These are phyloP conservation scores for Ambastaia sidthimunki DNA, from an alignment of 2,797 vertebrate species.

Conservation along the genomic window DNA sequence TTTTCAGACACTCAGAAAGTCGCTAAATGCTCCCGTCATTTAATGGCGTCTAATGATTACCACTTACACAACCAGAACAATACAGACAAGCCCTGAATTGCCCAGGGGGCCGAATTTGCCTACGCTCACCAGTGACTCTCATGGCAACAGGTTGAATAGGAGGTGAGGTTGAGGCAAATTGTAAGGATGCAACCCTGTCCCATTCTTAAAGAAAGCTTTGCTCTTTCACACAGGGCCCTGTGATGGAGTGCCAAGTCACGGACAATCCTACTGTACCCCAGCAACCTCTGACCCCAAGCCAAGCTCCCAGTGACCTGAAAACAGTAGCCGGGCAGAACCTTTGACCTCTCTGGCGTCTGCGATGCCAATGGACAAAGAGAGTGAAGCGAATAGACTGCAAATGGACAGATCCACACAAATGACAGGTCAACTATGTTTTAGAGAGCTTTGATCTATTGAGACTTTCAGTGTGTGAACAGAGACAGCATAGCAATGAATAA, in stretches of 20 bases:
- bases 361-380: slow-evolving; percentile 20
- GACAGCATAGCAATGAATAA: slow-evolving; percentile 23
- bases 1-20: slow-evolving; percentile 60
- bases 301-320: slow-evolving; percentile 53
- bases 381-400: slow-evolving; percentile 43
- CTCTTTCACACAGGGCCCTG: slow-evolving; percentile 51
- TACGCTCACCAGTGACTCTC: slow-evolving; percentile 52
- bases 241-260: slow-evolving; percentile 55
- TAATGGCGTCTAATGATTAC: slow-evolving; percentile 67
- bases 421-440: slow-evolving; percentile 40
- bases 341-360: slow-evolving; percentile 50
- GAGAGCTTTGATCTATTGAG: slow-evolving; percentile 48
- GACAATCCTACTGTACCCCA: slow-evolving; percentile 62
- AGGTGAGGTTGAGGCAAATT: slow-evolving; percentile 55
- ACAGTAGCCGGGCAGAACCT: slow-evolving; percentile 50
- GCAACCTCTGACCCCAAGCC: slow-evolving; percentile 55
- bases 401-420: slow-evolving; percentile 50
- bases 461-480: slow-evolving; percentile 39
- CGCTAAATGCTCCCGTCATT: slow-evolving; percentile 61
- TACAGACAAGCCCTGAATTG: slow-evolving; percentile 51
- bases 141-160: slow-evolving; percentile 63
- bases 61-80: slow-evolving; percentile 62
- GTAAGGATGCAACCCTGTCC: slow-evolving; percentile 40
- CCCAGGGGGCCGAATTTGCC: slow-evolving; percentile 55
- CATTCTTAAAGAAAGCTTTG: slow-evolving; percentile 47